Conservation (phyloP, 2,797 vertebrate species). For the Cuniculus paca region DNA sequence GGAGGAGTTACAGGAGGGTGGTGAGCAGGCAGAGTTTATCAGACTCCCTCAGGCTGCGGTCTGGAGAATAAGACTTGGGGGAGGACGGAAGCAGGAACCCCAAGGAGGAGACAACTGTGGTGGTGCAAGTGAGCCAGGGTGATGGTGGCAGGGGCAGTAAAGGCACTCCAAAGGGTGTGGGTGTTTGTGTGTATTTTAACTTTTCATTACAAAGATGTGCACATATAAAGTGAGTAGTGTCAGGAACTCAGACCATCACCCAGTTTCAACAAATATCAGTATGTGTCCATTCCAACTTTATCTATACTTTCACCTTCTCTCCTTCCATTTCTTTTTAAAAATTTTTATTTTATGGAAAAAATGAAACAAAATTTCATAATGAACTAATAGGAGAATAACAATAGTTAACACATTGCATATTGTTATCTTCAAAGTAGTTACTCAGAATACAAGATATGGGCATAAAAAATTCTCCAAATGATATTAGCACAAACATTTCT, state of each 20-base stretch:
- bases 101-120: not conserved
- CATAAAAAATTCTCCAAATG: not conserved
- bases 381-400: not conserved
- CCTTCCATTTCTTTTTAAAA: not conserved
- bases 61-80: not conserved
- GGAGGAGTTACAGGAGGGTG: not conserved
- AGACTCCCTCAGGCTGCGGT: conserved; percentile 4
- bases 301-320: not conserved
- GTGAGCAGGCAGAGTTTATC: not conserved
- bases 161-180: conserved; percentile 3
- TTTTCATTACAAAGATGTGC: conserved; percentile 20
- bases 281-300: not conserved
- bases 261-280: conserved; percentile 16
- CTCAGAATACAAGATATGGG: not conserved
- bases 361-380: not conserved
- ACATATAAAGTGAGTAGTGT: conserved; percentile 15
- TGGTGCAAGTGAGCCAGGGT: not conserved
- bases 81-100: not conserved
- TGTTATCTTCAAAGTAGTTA: not conserved
- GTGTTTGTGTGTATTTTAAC: not conserved
- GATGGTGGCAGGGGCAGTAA: not conserved
- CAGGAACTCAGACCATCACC: not conserved
- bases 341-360: not conserved
- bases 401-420: not conserved
- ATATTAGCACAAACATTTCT: not conserved